Conservation (phyloP, 2,888 invertebrate species). For the Pediacus dermestoides region DNA sequence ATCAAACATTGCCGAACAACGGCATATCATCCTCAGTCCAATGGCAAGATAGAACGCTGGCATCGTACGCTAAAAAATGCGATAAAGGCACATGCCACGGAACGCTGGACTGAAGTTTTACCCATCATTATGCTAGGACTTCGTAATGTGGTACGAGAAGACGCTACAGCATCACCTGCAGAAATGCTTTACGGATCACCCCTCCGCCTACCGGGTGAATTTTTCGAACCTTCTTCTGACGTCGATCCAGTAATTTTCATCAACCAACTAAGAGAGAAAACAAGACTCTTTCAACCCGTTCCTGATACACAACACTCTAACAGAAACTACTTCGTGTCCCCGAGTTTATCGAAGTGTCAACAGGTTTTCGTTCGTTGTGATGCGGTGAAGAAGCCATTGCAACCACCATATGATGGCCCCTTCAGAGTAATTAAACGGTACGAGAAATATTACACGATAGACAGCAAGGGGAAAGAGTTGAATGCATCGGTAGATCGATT, state of each 20-base stretch:
- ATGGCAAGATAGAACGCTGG: constrained; percentile 21
- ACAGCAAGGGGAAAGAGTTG: constrained; percentile 11
- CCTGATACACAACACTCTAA: constrained; percentile 11
- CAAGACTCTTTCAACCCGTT: constrained; percentile 9
- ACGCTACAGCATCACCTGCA: constrained; percentile 19
- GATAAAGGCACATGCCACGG: constrained; percentile 9
- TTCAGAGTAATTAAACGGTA: constrained; percentile 17
- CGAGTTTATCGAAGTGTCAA: constrained; percentile 14
- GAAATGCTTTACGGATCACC: constrained; percentile 37
- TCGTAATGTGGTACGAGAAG: constrained; percentile 4
- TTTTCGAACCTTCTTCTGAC: no score
- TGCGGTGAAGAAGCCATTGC: constrained; percentile 23
- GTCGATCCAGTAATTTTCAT: no score
- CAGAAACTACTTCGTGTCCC: constrained; percentile 13
- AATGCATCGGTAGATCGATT: constrained; percentile 24
- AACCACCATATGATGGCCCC: constrained; percentile 28
- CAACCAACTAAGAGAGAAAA: no score
- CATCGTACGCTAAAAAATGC: constrained; percentile 15
- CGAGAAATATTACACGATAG: constrained; percentile 18
- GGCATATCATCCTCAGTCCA: constrained; percentile 22
- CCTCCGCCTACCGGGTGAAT: constrained; percentile 33
- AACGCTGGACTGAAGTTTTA: constrained; percentile 18
- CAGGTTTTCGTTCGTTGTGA: constrained; percentile 31
- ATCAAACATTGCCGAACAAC: constrained; percentile 20
- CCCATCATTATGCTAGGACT: constrained; percentile 12